Evolutionary conservation across 2,797 vertebrate species (phyloP), one percentile per base, ranked within the genome.

Genomic region (Distichodus sexfasciatus): DNA sequence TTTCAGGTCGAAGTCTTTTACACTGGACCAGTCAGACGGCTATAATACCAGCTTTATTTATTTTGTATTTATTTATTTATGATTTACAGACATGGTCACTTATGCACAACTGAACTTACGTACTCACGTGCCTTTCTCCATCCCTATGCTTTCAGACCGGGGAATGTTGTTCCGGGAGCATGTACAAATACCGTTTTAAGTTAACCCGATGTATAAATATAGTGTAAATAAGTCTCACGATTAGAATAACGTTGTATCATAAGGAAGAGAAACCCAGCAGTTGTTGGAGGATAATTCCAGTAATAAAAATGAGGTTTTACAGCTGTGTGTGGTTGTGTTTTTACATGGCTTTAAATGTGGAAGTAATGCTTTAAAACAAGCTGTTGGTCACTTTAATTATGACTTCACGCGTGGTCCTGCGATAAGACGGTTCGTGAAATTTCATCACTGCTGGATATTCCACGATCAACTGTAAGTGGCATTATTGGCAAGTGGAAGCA

Each of bases 71-170:
- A 83, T 66, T 72, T 10, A 12, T 81, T 76, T 89, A 90, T 90
- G 80, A 85, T 87, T 86, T 74, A 89, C 88, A 85, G 91, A 91
- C 86, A 87, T 86, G 78, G 79, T 87, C 85, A 86, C 87, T 90
- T 78, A 86, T 89, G 79, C 91, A 84, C 90, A 83, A 82, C 83
- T 80, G 66, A 57, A 71, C n/a, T 80, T 80, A 86, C 92, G 88
- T 86, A 91, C 92, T 91, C 90, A 90, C 82, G 96, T 98, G 96
- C 96, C 96, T 97, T 97, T 93, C 92, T 90, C 84, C 84, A 57
- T 85, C 82, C 84, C 89, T 87, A 87, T 89, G 86, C 66, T 86
- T 84, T 87, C 84, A 88, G 84, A 85, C 89, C 82, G 78, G 86
- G 90, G 85, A 88, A 89, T 88, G 86, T 87, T 81, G 66, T 86